Percentiles rank a stretch among this genome's conserved stretches.
These are phyloP conservation scores for Hepsetus odoe DNA, from an alignment of 2,113 vertebrate genomes.

Conservation along the genomic window DNA sequence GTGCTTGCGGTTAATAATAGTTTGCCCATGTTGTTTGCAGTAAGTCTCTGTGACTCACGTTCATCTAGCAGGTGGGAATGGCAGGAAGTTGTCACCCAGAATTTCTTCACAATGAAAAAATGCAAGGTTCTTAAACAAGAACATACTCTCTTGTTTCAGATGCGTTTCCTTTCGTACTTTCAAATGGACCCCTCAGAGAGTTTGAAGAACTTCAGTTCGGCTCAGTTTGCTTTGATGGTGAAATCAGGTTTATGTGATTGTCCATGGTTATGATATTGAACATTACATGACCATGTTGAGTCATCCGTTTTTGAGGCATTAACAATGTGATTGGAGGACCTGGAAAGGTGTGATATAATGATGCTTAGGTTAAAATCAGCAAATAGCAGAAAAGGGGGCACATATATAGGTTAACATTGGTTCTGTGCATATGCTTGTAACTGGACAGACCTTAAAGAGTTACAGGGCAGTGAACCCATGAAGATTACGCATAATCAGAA, in stretches of 20 bases:
- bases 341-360: too few relatives aligned
- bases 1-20: conserved; percentile 30
- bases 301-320: not conserved
- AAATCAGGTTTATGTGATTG: not conserved
- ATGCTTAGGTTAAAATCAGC: too few relatives aligned
- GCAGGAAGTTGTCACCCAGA: conserved; percentile 15
- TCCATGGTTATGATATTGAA: conserved; percentile 3
- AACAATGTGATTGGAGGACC: not conserved
- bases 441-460: not conserved
- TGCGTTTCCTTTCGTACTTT: not conserved
- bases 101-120: not conserved
- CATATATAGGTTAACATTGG: too few relatives aligned
- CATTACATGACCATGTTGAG: not conserved
- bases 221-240: too few relatives aligned
- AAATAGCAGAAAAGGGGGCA: too few relatives aligned
- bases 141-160: too few relatives aligned
- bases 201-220: not conserved
- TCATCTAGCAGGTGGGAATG: conserved; percentile 44
- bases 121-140: too few relatives aligned
- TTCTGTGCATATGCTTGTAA: not conserved
- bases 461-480: not conserved
- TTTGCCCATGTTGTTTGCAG: conserved; percentile 24
- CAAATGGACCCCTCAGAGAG: too few relatives aligned
- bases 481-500: not conserved
- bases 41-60: conserved; percentile 23